These are phyloP conservation scores for Aplocera efformata DNA, from an alignment of 2,888 invertebrate genomes.

Conservation along the genomic window DNA sequence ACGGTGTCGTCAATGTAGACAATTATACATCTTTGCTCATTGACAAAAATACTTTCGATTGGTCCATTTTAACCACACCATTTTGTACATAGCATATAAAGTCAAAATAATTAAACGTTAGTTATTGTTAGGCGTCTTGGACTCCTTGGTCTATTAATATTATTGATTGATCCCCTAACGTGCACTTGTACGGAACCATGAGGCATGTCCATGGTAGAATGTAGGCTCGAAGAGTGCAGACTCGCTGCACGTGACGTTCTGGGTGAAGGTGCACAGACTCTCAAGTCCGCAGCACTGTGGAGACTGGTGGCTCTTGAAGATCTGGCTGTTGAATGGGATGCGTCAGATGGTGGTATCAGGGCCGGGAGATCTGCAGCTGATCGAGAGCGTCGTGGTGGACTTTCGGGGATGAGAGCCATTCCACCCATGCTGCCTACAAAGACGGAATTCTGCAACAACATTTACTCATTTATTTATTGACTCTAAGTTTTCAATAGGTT, in stretches of 20 bases:
- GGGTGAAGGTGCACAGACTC: constrained; percentile 62
- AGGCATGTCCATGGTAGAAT: constrained; percentile 64
- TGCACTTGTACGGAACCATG: constrained; percentile 66
- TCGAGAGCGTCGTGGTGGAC: constrained; percentile 87
- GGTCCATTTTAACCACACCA: constrained; percentile 38
- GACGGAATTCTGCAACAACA: constrained; percentile 85
- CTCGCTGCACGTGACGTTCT: constrained; percentile 66
- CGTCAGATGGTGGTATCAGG: constrained; percentile 78
- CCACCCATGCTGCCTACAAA: constrained; percentile 88
- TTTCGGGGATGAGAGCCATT: constrained; percentile 83
- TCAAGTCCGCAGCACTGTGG: constrained; percentile 67
- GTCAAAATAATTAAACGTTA: constrained; percentile 46
- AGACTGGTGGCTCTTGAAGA: constrained; percentile 71
- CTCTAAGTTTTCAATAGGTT: too few species aligned
- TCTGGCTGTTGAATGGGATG: constrained; percentile 53
- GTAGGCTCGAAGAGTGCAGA: constrained; percentile 61
- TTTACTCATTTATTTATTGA: constrained; percentile 13
- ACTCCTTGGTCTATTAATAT: constrained; percentile 62
- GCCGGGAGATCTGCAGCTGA: constrained; percentile 92
- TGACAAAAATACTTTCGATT: constrained; percentile 18
- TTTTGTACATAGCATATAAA: constrained; percentile 11
- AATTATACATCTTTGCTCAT: constrained; percentile 1
- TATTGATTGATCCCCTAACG: constrained; percentile 59
- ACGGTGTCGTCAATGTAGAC: background rate
- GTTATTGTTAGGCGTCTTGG: constrained; percentile 67